Percentiles rank a stretch among this genome's conserved stretches.
Evolutionary conservation across 2,797 vertebrate genomes (phyloP).

Genomic region (Scolopax rusticola): DNA sequence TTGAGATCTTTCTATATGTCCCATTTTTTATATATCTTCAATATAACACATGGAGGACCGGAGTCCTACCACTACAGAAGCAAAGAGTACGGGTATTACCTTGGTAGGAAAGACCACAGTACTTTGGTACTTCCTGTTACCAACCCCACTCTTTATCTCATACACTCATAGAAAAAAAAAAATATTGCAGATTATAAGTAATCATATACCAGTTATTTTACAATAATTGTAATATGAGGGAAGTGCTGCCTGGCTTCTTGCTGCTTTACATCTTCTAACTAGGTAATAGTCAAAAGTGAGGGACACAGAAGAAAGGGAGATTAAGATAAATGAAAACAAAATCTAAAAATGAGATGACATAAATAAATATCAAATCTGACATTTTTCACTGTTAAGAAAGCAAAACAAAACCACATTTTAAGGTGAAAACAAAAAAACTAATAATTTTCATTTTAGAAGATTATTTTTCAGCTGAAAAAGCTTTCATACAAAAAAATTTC

Average conservation of each 20-base stretch:
- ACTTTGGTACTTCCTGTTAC: background rate
- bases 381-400: background rate
- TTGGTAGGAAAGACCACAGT: background rate
- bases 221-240: background rate
- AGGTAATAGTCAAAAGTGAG: background rate
- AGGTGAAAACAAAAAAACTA: background rate
- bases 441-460: background rate
- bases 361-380: background rate
- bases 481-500: conserved; percentile 2
- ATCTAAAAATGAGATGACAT: background rate
- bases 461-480: background rate
- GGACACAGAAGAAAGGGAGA: background rate
- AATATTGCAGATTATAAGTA: background rate
- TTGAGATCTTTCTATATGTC: background rate
- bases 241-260: background rate
- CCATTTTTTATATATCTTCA: background rate
- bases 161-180: background rate
- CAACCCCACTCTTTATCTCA: background rate
- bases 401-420: background rate
- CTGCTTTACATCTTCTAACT: background rate
- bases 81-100: background rate
- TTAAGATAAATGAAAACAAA: background rate
- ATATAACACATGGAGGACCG: background rate
- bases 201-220: background rate
- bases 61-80: background rate